phyloP scores from a whole-genome alignment of 2,797 vertebrate species.

The Setipinna tenuifilis region DNA sequence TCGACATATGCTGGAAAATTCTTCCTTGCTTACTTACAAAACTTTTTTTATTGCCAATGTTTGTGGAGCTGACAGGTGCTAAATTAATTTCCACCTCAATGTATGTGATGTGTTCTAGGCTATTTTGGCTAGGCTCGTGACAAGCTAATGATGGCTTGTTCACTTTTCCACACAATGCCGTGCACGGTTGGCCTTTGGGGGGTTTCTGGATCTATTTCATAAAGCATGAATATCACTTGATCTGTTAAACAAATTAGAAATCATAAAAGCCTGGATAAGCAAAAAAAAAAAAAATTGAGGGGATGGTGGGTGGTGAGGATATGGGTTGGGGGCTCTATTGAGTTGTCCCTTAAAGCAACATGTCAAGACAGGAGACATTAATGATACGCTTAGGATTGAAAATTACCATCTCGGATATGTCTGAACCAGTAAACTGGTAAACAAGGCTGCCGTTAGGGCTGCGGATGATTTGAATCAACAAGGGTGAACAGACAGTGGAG shows the following conservation, averaged over 20 bases:
- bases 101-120: slow-evolving; percentile 52
- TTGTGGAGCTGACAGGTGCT: slow-evolving; percentile 21
- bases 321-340: slow-evolving; percentile 63
- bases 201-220: slow-evolving; percentile 75
- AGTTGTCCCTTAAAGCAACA: slow-evolving; percentile 83
- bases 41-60: slow-evolving; percentile 7
- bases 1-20: not conserved
- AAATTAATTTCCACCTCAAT: slow-evolving; percentile 21
- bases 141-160: slow-evolving; percentile 73
- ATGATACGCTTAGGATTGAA: slow-evolving; percentile 89
- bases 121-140: slow-evolving; percentile 75
- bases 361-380: slow-evolving; percentile 87
- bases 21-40: not conserved
- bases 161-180: slow-evolving; percentile 66
- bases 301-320: not conserved
- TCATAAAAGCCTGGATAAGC: slow-evolving; percentile 72
- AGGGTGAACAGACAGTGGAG: slow-evolving; percentile 99
- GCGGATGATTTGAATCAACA: slow-evolving; percentile 99
- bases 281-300: slow-evolving; percentile 44
- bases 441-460: slow-evolving; percentile 96
- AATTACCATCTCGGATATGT: slow-evolving; percentile 94
- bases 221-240: slow-evolving; percentile 79
- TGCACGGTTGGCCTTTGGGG: slow-evolving; percentile 63
- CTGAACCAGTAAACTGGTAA: slow-evolving; percentile 96
- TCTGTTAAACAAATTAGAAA: slow-evolving; percentile 77